Conservation (phyloP, 2,113 vertebrate genomes). For the Recurvirostra avosetta region DNA sequence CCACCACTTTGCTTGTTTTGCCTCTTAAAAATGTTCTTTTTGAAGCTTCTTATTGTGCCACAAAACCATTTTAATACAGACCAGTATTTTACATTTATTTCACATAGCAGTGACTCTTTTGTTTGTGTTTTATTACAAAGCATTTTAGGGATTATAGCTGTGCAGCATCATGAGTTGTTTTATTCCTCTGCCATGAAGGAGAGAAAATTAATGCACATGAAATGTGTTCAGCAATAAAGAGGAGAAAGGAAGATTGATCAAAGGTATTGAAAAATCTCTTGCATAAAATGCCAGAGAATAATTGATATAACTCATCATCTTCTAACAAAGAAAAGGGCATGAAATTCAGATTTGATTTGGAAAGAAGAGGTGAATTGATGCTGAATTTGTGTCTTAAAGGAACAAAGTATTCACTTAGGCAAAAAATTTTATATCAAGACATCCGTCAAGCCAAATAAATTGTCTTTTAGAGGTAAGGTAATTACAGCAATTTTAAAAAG, state of each 20-base stretch:
- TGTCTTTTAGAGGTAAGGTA: not conserved
- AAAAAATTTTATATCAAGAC: not conserved
- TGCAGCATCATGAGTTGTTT: not conserved
- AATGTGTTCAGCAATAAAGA: not conserved
- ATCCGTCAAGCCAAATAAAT: not conserved
- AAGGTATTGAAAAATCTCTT: not conserved
- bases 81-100: not conserved
- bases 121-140: not conserved
- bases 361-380: not conserved
- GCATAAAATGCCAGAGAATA: not conserved
- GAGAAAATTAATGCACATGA: not conserved
- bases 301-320: not conserved
- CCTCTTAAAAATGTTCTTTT: not conserved
- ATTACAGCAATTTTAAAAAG: not conserved
- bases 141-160: not conserved
- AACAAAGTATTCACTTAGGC: not conserved
- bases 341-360: not conserved
- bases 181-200: not conserved
- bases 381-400: not conserved
- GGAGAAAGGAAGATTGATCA: conserved; percentile 2
- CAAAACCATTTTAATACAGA: not conserved
- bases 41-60: not conserved
- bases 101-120: not conserved
- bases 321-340: not conserved
- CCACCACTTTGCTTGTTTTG: not conserved